Conservation (phyloP, 2,888 invertebrate species). For the Pachydiplax longipennis region DNA sequence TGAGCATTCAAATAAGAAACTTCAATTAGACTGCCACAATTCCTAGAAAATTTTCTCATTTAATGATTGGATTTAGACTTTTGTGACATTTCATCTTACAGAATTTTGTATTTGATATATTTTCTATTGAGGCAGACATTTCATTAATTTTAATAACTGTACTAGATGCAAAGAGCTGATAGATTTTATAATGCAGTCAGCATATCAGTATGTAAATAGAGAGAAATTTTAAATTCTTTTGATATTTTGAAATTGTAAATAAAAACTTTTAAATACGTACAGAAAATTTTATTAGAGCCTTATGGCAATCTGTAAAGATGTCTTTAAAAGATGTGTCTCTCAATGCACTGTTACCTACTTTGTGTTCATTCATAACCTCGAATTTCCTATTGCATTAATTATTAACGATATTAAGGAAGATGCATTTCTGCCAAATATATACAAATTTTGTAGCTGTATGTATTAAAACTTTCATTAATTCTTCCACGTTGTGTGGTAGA, state of each 20-base stretch:
- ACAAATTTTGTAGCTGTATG: not conserved
- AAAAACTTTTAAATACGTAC: constrained; percentile 13
- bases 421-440: constrained; percentile 8
- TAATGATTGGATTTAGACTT: not conserved
- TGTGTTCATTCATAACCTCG: constrained; percentile 31
- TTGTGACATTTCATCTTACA: not conserved
- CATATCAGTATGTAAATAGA: constrained; percentile 43
- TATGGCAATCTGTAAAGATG: constrained; percentile 22
- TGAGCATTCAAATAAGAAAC: not conserved
- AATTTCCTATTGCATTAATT: constrained; percentile 10
- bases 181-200: constrained; percentile 41
- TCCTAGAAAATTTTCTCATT: not conserved
- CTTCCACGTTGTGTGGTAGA: constrained; percentile 19
- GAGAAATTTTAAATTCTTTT: constrained; percentile 8
- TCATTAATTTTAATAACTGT: constrained; percentile 2
- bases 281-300: constrained; percentile 3
- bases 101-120: constrained; percentile 29
- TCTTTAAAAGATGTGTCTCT: not conserved
- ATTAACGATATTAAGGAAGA: not conserved
- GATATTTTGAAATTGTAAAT: constrained; percentile 37
- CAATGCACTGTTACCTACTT: constrained; percentile 29
- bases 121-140: constrained; percentile 19
- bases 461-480: constrained; percentile 25
- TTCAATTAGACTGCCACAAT: not conserved
- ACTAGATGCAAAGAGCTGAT: constrained; percentile 35